These are phyloP conservation scores for Pseudococcus jackbeardsleyi DNA, from an alignment of 2,888 invertebrate genomes.

Conservation along the genomic window DNA sequence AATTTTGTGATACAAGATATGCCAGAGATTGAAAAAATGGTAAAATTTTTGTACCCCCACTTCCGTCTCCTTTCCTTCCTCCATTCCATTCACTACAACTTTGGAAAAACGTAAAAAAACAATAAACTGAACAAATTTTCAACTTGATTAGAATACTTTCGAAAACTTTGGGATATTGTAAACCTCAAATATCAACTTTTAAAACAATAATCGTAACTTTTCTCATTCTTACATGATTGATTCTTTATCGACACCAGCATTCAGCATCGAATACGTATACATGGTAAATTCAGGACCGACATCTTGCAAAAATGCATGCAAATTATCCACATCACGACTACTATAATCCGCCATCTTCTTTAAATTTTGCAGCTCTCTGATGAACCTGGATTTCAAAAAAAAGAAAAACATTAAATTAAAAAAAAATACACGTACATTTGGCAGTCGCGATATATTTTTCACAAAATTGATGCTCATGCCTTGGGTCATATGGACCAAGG, in stretches of 20 bases:
- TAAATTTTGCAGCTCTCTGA: constrained; percentile 90
- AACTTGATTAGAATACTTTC: no score
- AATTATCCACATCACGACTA: constrained; percentile 90
- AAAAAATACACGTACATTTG: not conserved
- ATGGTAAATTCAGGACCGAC: constrained; percentile 92
- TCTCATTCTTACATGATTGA: constrained; percentile 77
- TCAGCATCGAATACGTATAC: constrained; percentile 96
- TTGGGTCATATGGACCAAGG: not conserved
- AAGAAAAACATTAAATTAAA: not conserved
- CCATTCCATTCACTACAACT: no score
- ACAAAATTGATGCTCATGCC: no score
- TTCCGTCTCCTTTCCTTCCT: no score
- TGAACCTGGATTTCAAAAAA: constrained; percentile 76
- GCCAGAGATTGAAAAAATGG: no score
- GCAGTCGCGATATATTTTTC: not conserved
- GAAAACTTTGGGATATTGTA: no score
- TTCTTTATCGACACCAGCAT: constrained; percentile 93
- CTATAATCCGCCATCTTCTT: constrained; percentile 98
- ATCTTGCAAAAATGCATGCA: constrained; percentile 86
- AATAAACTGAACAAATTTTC: no score
- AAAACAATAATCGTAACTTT: no score
- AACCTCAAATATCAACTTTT: no score
- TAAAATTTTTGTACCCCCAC: no score
- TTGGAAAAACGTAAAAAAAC: no score
- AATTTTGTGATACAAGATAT: no score